Conservation (phyloP, 2,797 vertebrate species). For the Decapterus maruadsi region DNA sequence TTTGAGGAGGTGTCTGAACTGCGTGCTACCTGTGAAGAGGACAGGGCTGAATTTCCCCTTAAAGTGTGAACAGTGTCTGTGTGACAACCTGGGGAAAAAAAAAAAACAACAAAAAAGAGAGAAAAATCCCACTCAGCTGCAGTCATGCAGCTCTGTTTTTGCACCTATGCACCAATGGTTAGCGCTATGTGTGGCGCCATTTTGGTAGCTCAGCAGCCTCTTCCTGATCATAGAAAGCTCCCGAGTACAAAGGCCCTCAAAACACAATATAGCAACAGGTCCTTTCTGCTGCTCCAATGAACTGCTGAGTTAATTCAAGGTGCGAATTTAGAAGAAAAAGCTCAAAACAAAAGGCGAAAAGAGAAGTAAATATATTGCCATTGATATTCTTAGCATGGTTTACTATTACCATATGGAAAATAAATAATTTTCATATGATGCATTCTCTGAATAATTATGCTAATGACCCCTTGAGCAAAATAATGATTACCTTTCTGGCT, state of each 20-base stretch:
- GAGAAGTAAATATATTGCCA: conserved; percentile 5
- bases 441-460: conserved; percentile 64
- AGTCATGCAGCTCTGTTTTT: conserved; percentile 26
- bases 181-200: conserved; percentile 39
- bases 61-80: conserved; percentile 29
- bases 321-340: conserved; percentile 18
- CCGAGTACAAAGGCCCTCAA: conserved; percentile 25
- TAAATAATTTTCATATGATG: conserved; percentile 64
- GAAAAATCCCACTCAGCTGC: conserved; percentile 14
- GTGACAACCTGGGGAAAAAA: conserved; percentile 37
- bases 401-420: conserved; percentile 62
- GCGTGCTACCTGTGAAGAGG: conserved; percentile 41
- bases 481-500: conserved; percentile 73
- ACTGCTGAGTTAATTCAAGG: conserved; percentile 12
- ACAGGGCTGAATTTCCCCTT: conserved; percentile 42
- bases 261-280: conserved; percentile 60
- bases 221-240: conserved; percentile 16
- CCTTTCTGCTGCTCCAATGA: conserved; percentile 43
- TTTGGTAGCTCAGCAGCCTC: conserved; percentile 46
- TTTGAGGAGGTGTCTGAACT: conserved; percentile 53
- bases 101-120: too few relatives aligned
- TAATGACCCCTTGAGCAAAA: conserved; percentile 62
- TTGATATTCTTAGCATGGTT: conserved; percentile 45
- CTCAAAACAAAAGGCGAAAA: neutral
- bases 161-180: conserved; percentile 23